These are phyloP conservation scores for Nasonia longicornis DNA, from an alignment of 1,140 invertebrate genomes.

Conservation along the genomic window DNA sequence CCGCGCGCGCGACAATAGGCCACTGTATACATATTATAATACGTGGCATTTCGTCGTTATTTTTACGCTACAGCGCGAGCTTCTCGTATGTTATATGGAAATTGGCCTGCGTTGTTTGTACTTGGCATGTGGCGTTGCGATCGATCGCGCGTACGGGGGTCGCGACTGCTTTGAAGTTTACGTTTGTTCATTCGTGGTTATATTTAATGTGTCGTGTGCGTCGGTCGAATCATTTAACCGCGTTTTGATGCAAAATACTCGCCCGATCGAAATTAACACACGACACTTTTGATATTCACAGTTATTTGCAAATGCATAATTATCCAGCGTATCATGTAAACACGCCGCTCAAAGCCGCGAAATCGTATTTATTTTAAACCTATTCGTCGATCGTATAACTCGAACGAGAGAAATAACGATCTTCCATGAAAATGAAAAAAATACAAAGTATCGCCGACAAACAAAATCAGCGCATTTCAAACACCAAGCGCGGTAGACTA, in stretches of 20 bases:
- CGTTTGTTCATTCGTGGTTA: slow-evolving; percentile 9
- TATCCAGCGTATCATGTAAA: too few relatives aligned
- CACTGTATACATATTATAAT: slow-evolving; percentile 46
- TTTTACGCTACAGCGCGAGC: slow-evolving; percentile 3
- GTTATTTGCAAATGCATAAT: background rate
- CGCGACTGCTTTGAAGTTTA: background rate
- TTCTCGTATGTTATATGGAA: background rate
- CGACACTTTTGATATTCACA: background rate
- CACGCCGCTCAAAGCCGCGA: too few relatives aligned
- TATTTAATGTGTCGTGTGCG: background rate
- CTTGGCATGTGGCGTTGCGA: too few relatives aligned
- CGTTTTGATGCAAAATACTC: background rate
- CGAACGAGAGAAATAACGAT: too few relatives aligned
- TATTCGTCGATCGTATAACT: too few relatives aligned
- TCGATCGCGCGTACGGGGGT: background rate
- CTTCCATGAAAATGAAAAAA: too few relatives aligned
- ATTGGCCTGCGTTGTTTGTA: background rate
- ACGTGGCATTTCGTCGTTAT: slow-evolving; percentile 55
- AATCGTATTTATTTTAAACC: background rate
- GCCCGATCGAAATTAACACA: background rate
- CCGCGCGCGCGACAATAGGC: slow-evolving; percentile 60
- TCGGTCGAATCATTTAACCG: background rate
- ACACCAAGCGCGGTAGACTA: too few relatives aligned
- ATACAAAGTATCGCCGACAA: too few relatives aligned
- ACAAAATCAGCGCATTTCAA: too few relatives aligned